These are phyloP conservation scores for Tiliacea citrago DNA, from an alignment of 2,888 invertebrate species.

Conservation along the genomic window DNA sequence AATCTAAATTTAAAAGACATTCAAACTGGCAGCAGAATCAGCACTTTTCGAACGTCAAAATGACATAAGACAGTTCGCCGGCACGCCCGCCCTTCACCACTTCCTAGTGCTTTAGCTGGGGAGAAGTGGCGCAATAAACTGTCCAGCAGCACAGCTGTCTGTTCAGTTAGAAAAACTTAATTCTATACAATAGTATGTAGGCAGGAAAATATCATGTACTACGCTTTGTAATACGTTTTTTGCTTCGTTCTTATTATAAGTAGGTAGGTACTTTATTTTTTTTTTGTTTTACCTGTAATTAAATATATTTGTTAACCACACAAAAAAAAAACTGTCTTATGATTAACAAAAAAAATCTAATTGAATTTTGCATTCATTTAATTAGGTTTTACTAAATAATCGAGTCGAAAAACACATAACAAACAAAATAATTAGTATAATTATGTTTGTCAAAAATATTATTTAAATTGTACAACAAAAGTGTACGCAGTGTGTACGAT, in stretches of 20 bases:
- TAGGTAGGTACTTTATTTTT: neutral
- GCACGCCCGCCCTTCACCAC: no score
- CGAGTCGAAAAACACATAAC: neutral
- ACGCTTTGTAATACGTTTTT: neutral
- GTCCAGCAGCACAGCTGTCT: no score
- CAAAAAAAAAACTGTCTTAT: neutral
- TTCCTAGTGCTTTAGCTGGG: no score
- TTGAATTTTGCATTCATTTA: neutral
- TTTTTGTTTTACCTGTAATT: neutral
- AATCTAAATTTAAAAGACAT: no score
- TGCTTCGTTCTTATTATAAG: neutral
- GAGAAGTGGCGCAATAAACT: no score
- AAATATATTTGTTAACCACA: neutral
- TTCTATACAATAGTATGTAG: no score
- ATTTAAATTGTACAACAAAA: slow-evolving; percentile 31
- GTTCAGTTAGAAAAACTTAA: no score
- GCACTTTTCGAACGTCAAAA: no score
- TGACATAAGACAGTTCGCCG: no score
- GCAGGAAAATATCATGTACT: neutral
- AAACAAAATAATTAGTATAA: neutral
- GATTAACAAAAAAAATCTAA: neutral
- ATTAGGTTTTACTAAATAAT: neutral
- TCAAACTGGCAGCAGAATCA: no score
- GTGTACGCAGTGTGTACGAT: slow-evolving; percentile 53
- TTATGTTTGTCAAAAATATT: slow-evolving; percentile 19